A percentile compares a stretch with the other conserved stretches of the same genome.
Evolutionary conservation across 1,140 invertebrate genomes (phyloP).

Genomic region (Maniola jurtina): DNA sequence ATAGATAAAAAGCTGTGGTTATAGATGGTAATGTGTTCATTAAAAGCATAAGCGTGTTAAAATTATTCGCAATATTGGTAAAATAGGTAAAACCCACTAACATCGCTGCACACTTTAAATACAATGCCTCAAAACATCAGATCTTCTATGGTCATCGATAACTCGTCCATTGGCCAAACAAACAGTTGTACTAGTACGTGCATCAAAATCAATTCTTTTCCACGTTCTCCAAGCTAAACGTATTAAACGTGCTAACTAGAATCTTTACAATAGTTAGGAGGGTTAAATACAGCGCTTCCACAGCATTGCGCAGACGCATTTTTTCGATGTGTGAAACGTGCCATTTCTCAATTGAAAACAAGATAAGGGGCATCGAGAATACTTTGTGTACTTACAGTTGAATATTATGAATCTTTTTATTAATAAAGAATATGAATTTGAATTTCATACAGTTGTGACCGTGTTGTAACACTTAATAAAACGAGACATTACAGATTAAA

Average conservation of each 20-base stretch:
- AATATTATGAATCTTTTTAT: too few species aligned
- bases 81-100: too few species aligned
- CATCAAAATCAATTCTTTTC: not conserved
- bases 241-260: not conserved
- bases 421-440: too few species aligned
- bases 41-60: not conserved
- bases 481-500: constrained; percentile 6
- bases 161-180: too few species aligned
- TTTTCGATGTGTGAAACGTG: too few species aligned
- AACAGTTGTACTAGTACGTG: not conserved
- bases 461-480: not conserved
- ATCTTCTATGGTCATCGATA: too few species aligned
- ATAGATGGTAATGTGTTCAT: not conserved
- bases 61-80: too few species aligned
- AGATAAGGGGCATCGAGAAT: too few species aligned
- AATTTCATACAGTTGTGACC: not conserved
- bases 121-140: too few species aligned
- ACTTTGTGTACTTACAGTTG: too few species aligned
- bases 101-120: too few species aligned
- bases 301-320: not conserved
- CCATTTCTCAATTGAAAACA: too few species aligned
- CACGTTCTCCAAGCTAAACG: not conserved
- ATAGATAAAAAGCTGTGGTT: not conserved
- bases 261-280: not conserved
- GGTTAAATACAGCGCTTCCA: not conserved